Evolutionary conservation across 37 sponge, comb jelly and placozoan species (phyloP).

Genomic region (Chondrilla cf. caribensis): DNA sequence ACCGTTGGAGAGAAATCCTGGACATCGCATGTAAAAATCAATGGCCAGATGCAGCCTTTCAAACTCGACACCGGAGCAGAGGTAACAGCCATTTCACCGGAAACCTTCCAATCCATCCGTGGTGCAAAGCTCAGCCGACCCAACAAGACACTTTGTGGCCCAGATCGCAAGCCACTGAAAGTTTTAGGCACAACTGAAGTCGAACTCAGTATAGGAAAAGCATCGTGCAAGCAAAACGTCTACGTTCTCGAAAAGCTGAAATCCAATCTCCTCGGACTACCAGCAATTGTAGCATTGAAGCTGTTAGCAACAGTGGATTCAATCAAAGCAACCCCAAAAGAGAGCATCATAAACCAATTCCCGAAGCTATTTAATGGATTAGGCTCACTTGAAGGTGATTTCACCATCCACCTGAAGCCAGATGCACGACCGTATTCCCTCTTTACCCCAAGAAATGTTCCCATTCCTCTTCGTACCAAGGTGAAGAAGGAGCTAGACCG

Average conservation of each 20-base stretch:
- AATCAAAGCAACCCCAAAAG: neutral
- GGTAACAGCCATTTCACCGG: slow-evolving; percentile 41
- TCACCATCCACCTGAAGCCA: slow-evolving; percentile 27
- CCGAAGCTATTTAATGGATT: slow-evolving; percentile 32
- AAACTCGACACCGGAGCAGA: slow-evolving; percentile 69
- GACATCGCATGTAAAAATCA: slow-evolving; percentile 12
- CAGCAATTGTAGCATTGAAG: slow-evolving; percentile 27
- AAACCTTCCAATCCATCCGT: slow-evolving; percentile 25
- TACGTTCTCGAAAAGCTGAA: slow-evolving; percentile 20
- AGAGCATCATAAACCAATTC: neutral
- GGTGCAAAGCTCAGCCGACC: neutral
- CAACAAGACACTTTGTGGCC: slow-evolving; percentile 30
- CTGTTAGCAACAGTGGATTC: slow-evolving; percentile 18
- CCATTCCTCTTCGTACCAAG: slow-evolving; percentile 34
- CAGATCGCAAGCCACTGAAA: neutral
- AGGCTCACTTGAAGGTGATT: slow-evolving; percentile 23
- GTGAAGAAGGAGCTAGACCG: slow-evolving; percentile 18
- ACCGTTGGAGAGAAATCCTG: slow-evolving; percentile 18
- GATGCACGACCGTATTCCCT: slow-evolving; percentile 34
- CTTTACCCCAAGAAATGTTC: slow-evolving; percentile 38
- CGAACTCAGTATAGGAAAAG: neutral
- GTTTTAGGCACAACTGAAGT: slow-evolving; percentile 9
- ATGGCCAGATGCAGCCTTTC: slow-evolving; percentile 14
- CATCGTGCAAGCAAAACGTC: slow-evolving; percentile 7
- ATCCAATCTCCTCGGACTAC: slow-evolving; percentile 30